These are phyloP conservation scores for Argyresthia goedartella DNA, from an alignment of 2,888 invertebrate species.

Conservation along the genomic window DNA sequence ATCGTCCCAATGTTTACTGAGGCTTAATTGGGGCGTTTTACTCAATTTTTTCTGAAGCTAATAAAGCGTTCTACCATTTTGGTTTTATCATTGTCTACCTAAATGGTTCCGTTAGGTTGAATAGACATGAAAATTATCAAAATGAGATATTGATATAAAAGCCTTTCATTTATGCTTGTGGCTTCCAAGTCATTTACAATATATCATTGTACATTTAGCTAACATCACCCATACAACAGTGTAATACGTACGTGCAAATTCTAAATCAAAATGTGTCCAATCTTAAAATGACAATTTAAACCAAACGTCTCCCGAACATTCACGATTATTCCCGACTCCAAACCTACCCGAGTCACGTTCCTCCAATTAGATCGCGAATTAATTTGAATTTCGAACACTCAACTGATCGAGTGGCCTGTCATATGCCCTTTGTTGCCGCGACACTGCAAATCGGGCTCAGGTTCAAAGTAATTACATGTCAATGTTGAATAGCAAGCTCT, in stretches of 20 bases:
- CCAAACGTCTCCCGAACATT: not conserved
- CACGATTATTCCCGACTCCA: not conserved
- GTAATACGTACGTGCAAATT: no score
- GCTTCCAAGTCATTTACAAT: no score
- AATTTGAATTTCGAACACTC: slow-evolving; percentile 68
- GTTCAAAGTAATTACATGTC: slow-evolving; percentile 8
- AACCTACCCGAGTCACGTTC: slow-evolving; percentile 47
- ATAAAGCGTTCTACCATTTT: no score
- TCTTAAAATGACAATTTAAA: not conserved
- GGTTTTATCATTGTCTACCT: no score
- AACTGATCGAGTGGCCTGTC: slow-evolving; percentile 67
- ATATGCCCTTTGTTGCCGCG: slow-evolving; percentile 21
- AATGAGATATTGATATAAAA: no score
- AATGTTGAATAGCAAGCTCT: not conserved
- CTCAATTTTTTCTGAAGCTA: no score
- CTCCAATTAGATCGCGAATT: slow-evolving; percentile 63
- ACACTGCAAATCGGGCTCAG: slow-evolving; percentile 3
- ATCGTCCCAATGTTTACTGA: not conserved
- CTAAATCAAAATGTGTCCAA: not conserved
- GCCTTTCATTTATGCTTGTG: no score
- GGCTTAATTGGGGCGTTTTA: no score
- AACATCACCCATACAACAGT: no score
- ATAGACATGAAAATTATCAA: no score
- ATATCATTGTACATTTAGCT: no score
- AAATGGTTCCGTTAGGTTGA: no score